Evolutionary conservation across 2,797 vertebrate genomes (phyloP).

Genomic region (Ctenochaetus hawaiiensis): DNA sequence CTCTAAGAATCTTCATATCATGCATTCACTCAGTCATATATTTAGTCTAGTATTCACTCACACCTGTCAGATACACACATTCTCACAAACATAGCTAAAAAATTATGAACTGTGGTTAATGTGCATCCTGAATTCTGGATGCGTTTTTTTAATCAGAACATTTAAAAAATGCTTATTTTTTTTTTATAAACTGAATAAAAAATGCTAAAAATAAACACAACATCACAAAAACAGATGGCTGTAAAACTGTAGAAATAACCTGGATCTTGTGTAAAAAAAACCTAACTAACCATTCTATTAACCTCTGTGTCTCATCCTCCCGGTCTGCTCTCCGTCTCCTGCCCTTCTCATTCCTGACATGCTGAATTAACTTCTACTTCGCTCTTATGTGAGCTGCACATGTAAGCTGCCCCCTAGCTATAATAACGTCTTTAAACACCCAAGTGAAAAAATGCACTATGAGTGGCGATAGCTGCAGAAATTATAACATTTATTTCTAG

Average conservation of each 20-base stretch:
- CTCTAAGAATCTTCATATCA: conserved; percentile 1
- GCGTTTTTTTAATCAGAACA: conserved; percentile 9
- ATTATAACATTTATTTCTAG: conserved; percentile 67
- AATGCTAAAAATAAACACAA: neutral
- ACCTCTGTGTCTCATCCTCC: conserved; percentile 19
- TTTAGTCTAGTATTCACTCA: neutral
- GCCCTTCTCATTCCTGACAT: conserved; percentile 55
- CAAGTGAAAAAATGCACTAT: conserved; percentile 49
- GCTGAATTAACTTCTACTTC: conserved; percentile 59
- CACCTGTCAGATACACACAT: neutral
- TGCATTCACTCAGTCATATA: neutral
- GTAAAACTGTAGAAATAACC: conserved; percentile 19
- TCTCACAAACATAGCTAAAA: neutral
- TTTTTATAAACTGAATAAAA: conserved; percentile 24
- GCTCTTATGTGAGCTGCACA: conserved; percentile 57
- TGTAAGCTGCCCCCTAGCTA: conserved; percentile 63
- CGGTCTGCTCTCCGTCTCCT: conserved; percentile 29
- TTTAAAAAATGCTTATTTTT: conserved; percentile 11
- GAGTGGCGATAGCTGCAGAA: conserved; percentile 54
- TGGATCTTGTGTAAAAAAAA: conserved; percentile 5
- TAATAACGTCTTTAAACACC: conserved; percentile 67
- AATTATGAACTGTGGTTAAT: neutral
- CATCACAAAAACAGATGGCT: neutral
- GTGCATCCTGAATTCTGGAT: neutral
- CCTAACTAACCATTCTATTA: conserved; percentile 13